phyloP scores from a whole-genome alignment of 2,888 invertebrate species.

The Glaucopsyche alexis region DNA sequence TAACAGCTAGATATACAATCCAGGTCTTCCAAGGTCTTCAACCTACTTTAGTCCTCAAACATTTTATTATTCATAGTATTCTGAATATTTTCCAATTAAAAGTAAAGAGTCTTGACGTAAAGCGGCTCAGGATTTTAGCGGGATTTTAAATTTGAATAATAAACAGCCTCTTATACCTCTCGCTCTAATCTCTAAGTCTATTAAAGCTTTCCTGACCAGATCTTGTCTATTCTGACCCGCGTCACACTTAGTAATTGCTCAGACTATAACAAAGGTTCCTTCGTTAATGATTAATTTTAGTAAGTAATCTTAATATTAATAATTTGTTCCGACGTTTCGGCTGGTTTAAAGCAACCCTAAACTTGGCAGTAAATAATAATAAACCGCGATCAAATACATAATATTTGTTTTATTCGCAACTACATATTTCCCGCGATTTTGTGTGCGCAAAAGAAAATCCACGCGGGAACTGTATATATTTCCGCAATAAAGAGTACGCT shows the following conservation, averaged over 20 bases:
- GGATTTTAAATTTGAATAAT: slow-evolving; percentile 20
- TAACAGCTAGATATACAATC: too few species aligned
- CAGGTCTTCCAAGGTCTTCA: too few species aligned
- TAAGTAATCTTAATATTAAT: background rate
- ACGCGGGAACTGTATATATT: too few species aligned
- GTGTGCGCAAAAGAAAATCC: too few species aligned
- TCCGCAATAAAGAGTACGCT: too few species aligned
- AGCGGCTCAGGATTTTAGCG: slow-evolving; percentile 17
- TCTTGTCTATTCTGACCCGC: background rate
- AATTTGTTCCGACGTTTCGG: too few species aligned
- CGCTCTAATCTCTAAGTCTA: slow-evolving; percentile 16
- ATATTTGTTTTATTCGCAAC: too few species aligned
- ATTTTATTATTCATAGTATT: background rate
- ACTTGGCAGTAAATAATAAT: too few species aligned
- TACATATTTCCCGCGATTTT: too few species aligned
- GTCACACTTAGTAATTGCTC: slow-evolving; percentile 29
- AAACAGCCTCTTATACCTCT: slow-evolving; percentile 20
- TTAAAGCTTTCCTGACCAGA: background rate
- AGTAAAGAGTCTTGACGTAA: background rate
- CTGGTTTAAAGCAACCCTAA: too few species aligned
- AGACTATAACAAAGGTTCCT: slow-evolving; percentile 3
- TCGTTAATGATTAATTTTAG: background rate
- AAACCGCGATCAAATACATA: too few species aligned
- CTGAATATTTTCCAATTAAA: background rate
- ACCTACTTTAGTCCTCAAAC: background rate